These are phyloP conservation scores for Thinocorus orbignyianus DNA, from an alignment of 2,113 vertebrate species.

Conservation along the genomic window DNA sequence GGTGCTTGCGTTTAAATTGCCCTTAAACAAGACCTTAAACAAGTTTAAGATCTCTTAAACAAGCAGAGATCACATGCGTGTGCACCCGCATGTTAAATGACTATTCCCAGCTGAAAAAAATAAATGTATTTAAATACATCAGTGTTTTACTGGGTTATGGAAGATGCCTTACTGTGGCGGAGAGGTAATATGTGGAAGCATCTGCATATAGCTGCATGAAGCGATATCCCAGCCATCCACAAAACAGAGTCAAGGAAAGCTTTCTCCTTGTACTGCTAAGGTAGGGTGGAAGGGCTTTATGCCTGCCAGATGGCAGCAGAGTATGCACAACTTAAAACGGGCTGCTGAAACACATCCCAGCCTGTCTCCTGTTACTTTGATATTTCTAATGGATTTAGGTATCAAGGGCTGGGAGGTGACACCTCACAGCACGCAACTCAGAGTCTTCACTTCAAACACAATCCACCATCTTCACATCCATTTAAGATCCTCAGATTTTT, in stretches of 20 bases:
- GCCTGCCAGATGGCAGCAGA: slow-evolving; percentile 45
- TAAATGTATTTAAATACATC: neutral
- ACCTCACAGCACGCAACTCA: neutral
- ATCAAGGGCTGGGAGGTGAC: neutral
- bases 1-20: neutral
- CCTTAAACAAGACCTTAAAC: neutral
- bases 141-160: neutral
- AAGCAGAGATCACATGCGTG: neutral
- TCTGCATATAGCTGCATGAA: neutral
- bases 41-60: neutral
- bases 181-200: neutral
- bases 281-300: neutral
- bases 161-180: neutral
- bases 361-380: neutral
- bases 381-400: neutral
- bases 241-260: neutral
- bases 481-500: neutral
- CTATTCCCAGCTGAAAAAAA: neutral
- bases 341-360: neutral
- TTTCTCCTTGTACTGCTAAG: neutral
- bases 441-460: neutral
- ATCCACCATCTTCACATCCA: neutral
- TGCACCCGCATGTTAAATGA: neutral
- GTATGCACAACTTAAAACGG: neutral
- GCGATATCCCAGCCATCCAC: neutral